Conservation (phyloP, 2,888 invertebrate species). For the Pediacus dermestoides region DNA sequence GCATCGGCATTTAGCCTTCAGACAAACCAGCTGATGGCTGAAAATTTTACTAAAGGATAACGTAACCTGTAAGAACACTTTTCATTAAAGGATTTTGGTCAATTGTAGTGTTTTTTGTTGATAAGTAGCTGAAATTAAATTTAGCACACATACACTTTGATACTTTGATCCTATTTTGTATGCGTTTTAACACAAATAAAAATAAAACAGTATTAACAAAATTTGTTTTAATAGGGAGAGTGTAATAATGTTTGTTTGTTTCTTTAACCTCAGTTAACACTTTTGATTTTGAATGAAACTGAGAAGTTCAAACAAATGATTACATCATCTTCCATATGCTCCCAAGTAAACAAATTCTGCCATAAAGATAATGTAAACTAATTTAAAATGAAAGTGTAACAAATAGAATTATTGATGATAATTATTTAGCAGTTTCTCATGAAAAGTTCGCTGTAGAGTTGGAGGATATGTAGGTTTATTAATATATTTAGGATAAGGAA, state of each 20-base stretch:
- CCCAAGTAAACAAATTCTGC: slow-evolving; percentile 14
- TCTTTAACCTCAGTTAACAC: slow-evolving; percentile 23
- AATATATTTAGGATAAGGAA: slow-evolving; percentile 9
- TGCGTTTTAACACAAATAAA: neutral
- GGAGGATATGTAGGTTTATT: no score
- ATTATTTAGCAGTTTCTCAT: no score
- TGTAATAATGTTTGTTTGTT: slow-evolving; percentile 18
- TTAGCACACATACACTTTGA: no score
- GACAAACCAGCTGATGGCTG: slow-evolving; percentile 3
- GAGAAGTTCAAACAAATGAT: slow-evolving; percentile 24
- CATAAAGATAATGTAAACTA: slow-evolving; percentile 7
- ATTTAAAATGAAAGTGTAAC: neutral
- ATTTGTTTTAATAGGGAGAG: slow-evolving; percentile 14
- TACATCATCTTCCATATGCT: slow-evolving; percentile 20
- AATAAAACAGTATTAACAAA: slow-evolving; percentile 1
- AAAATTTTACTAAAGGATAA: no score
- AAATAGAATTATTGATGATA: no score
- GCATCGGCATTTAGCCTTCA: slow-evolving; percentile 5
- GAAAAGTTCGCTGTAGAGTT: no score
- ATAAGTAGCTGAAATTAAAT: no score
- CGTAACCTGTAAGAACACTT: no score
- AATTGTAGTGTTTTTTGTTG: no score
- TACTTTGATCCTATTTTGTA: no score
- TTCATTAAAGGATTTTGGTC: no score
- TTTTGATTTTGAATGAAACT: slow-evolving; percentile 26